These are phyloP conservation scores for Hestina assimilis DNA, from an alignment of 1,140 invertebrate genomes.

Conservation along the genomic window DNA sequence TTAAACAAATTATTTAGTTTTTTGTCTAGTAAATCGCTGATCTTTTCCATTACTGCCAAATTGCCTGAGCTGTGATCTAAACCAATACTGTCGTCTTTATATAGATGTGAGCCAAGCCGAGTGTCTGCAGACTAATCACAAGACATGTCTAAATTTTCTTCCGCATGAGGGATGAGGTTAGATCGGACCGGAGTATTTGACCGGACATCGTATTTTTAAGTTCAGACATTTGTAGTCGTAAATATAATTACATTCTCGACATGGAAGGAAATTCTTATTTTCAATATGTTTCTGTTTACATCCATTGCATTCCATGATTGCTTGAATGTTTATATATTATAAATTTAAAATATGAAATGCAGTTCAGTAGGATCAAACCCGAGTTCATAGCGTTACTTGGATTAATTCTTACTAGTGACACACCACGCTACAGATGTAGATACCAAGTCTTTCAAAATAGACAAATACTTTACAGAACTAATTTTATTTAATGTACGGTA, in stretches of 20 bases:
- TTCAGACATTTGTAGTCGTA: constrained; percentile 1
- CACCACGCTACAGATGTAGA: too few relatives aligned
- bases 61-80: neutral
- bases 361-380: too few relatives aligned
- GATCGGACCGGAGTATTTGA: neutral
- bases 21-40: constrained; percentile 1
- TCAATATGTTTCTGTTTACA: neutral
- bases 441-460: too few relatives aligned
- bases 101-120: neutral
- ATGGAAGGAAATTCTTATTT: neutral
- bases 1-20: neutral
- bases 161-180: neutral
- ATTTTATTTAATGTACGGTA: too few relatives aligned
- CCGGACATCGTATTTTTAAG: neutral
- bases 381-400: too few relatives aligned
- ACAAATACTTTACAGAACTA: too few relatives aligned
- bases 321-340: too few relatives aligned
- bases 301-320: neutral
- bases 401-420: too few relatives aligned
- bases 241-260: neutral
- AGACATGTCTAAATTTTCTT: neutral
- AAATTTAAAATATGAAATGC: too few relatives aligned
- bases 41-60: neutral
- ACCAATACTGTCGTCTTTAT: neutral
- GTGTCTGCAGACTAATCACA: neutral